These are phyloP conservation scores for Neelides folsomi DNA, from an alignment of 2,888 invertebrate species.

Conservation along the genomic window DNA sequence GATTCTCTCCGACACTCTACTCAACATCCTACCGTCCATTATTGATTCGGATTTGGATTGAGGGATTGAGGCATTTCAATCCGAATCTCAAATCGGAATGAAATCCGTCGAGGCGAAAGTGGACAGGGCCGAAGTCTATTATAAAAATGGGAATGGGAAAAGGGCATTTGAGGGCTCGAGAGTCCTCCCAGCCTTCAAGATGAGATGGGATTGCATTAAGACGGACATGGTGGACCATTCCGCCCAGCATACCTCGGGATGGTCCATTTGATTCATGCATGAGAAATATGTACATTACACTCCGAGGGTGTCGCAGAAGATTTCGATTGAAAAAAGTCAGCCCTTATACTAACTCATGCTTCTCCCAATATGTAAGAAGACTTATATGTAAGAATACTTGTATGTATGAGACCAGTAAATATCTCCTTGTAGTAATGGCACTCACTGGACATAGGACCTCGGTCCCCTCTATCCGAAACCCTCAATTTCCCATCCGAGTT, in stretches of 20 bases:
- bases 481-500: conserved; percentile 24
- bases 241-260: conserved; percentile 19
- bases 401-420: too few species aligned
- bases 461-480: conserved; percentile 8
- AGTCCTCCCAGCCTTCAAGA: conserved; percentile 13
- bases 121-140: conserved; percentile 12
- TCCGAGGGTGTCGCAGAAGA: not conserved
- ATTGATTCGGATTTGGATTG: conserved; percentile 30
- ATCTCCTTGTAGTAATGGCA: too few species aligned
- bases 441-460: too few species aligned
- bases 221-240: not conserved
- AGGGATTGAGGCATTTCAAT: conserved; percentile 24
- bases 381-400: too few species aligned
- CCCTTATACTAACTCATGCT: too few species aligned
- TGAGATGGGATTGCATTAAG: conserved; percentile 23
- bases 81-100: conserved; percentile 8
- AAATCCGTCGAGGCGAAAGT: conserved; percentile 4
- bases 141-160: conserved; percentile 21
- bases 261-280: conserved; percentile 30
- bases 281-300: conserved; percentile 19
- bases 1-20: too few species aligned
- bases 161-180: conserved; percentile 13
- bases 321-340: conserved; percentile 12
- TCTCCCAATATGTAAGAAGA: too few species aligned
- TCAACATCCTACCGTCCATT: conserved; percentile 8